phyloP scores from a whole-genome alignment of 2,113 vertebrate species.

The Engraulis encrasicolus region DNA sequence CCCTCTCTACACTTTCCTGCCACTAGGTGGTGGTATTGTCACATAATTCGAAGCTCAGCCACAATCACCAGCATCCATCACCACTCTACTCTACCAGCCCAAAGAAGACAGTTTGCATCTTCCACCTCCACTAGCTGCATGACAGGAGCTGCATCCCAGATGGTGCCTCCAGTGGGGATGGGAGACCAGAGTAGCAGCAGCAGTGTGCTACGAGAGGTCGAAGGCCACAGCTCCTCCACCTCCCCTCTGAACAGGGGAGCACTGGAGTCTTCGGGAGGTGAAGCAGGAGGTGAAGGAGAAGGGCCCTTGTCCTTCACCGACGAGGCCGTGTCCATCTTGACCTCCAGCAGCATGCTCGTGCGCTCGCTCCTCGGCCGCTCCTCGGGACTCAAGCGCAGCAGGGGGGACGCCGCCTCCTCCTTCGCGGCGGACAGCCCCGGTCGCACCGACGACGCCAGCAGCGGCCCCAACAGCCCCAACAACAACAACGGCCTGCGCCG shows the following conservation, averaged over 20 bases:
- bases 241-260: neutral
- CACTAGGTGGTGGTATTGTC: conserved; percentile 15
- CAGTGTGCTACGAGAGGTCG: neutral
- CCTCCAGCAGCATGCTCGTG: conserved; percentile 75
- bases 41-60: neutral
- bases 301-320: conserved; percentile 72
- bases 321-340: conserved; percentile 75
- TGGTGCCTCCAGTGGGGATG: neutral
- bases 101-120: neutral
- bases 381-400: conserved; percentile 65
- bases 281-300: neutral
- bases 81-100: too few relatives aligned
- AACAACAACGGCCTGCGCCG: conserved; percentile 57
- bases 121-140: neutral
- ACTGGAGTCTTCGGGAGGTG: neutral
- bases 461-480: conserved; percentile 1
- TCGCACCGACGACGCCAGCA: conserved; percentile 46
- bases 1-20: neutral
- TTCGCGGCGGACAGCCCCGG: too few relatives aligned
- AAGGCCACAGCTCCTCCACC: neutral
- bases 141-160: neutral
- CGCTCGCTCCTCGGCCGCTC: conserved; percentile 74
- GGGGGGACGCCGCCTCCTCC: too few relatives aligned
- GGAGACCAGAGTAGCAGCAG: neutral
- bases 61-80: neutral